phyloP scores from a whole-genome alignment of 2,113 vertebrate species.

The Urocolius indicus region DNA sequence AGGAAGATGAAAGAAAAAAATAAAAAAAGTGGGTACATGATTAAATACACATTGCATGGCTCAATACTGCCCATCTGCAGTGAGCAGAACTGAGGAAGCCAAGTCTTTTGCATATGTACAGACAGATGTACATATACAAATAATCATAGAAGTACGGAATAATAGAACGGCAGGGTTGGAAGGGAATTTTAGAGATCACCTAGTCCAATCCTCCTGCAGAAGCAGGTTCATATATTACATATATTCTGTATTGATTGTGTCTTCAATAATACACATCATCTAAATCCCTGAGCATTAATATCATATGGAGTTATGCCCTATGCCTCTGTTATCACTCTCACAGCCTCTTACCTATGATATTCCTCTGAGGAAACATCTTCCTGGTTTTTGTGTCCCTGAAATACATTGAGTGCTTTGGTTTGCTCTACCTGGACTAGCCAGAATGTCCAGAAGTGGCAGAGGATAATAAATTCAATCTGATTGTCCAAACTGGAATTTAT shows the following conservation, averaged over 20 bases:
- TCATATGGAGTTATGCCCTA: background rate
- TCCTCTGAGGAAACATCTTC: background rate
- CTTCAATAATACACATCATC: background rate
- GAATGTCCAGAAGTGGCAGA: background rate
- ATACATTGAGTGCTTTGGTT: background rate
- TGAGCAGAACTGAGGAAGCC: background rate
- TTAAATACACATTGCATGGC: background rate
- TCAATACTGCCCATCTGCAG: background rate
- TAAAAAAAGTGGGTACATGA: background rate
- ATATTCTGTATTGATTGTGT: background rate
- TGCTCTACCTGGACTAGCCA: background rate
- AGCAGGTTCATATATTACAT: too few species aligned
- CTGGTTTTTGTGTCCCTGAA: background rate
- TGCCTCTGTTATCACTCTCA: background rate
- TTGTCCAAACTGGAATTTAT: background rate
- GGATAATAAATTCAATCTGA: background rate
- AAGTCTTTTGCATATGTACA: background rate
- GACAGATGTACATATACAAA: background rate
- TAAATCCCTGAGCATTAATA: background rate
- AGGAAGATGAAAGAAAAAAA: background rate
- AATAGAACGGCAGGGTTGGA: too few species aligned
- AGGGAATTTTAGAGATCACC: too few species aligned
- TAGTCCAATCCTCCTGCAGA: too few species aligned
- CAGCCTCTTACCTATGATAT: background rate
- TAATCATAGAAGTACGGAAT: too few species aligned